Conservation (phyloP, 2,888 invertebrate species). For the Aspidiotus rigidus region DNA sequence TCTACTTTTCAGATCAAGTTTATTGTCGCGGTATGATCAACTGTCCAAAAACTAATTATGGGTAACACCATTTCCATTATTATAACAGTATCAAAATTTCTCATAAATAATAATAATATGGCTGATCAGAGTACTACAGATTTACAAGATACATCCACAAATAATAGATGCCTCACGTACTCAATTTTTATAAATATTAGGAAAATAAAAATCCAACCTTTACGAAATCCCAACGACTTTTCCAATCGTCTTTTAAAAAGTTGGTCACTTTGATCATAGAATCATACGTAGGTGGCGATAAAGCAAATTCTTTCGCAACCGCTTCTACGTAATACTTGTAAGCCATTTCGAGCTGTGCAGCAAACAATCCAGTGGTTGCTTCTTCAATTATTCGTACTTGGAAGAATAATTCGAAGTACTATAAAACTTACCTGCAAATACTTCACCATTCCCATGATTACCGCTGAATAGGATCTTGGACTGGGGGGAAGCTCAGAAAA, state of each 20-base stretch:
- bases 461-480: slow-evolving; percentile 59
- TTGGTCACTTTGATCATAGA: slow-evolving; percentile 53
- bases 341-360: slow-evolving; percentile 53
- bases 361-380: background rate
- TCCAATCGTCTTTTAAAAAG: slow-evolving; percentile 56
- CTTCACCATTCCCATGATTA: slow-evolving; percentile 76
- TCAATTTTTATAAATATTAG: too few relatives aligned
- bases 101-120: too few relatives aligned
- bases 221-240: slow-evolving; percentile 56
- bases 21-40: too few relatives aligned
- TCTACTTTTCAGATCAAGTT: too few relatives aligned
- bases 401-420: too few relatives aligned
- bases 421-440: slow-evolving; percentile 49
- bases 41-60: too few relatives aligned
- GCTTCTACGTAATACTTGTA: slow-evolving; percentile 58
- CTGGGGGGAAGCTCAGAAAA: slow-evolving; percentile 62
- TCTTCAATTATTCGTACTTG: background rate
- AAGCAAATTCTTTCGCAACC: slow-evolving; percentile 51
- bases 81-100: too few relatives aligned
- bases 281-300: slow-evolving; percentile 63
- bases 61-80: too few relatives aligned
- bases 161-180: too few relatives aligned
- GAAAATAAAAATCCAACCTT: slow-evolving; percentile 39
- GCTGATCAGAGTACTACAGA: too few relatives aligned
- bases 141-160: too few relatives aligned